phyloP scores from a whole-genome alignment of 2,888 invertebrate genomes.

The Subacronicta megacephala region DNA sequence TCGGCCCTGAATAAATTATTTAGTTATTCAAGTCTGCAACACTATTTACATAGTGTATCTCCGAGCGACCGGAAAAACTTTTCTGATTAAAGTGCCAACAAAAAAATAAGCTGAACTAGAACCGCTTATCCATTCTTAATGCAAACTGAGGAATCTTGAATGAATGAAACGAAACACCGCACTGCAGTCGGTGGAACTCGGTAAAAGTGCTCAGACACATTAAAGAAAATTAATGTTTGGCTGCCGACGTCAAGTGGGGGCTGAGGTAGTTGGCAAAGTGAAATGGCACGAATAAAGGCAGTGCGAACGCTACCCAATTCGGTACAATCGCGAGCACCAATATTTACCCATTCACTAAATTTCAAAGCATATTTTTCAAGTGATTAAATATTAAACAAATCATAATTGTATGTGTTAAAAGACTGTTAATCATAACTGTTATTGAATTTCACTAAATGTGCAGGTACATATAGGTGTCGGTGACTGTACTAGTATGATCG shows the following conservation, averaged over 20 bases:
- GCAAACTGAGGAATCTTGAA: conserved; percentile 80
- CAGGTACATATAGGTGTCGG: too few relatives aligned
- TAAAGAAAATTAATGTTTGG: conserved; percentile 90
- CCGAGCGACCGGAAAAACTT: conserved; percentile 69
- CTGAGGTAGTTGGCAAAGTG: conserved; percentile 86
- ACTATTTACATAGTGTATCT: conserved; percentile 72
- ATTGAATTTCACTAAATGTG: too few relatives aligned
- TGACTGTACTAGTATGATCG: conserved; percentile 78
- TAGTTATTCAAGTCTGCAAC: conserved; percentile 64
- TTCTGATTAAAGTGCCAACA: conserved; percentile 83
- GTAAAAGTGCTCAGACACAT: conserved; percentile 89
- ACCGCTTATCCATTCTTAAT: conserved; percentile 85
- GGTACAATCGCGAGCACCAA: too few relatives aligned
- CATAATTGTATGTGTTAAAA: too few relatives aligned
- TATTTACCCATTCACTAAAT: too few relatives aligned
- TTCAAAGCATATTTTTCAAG: too few relatives aligned
- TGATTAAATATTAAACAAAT: too few relatives aligned
- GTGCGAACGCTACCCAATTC: conserved; percentile 78
- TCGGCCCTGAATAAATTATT: conserved; percentile 66
- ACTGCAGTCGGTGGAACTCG: conserved; percentile 83
- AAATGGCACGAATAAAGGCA: conserved; percentile 84
- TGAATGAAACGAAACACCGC: conserved; percentile 88
- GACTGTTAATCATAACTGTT: too few relatives aligned
- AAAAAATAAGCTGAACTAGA: conserved; percentile 74
- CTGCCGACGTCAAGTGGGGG: conserved; percentile 85